Percentiles rank a stretch among this genome's conserved stretches.
phyloP scores from a whole-genome alignment of 1,140 invertebrate genomes.

The Drosophila varians region DNA sequence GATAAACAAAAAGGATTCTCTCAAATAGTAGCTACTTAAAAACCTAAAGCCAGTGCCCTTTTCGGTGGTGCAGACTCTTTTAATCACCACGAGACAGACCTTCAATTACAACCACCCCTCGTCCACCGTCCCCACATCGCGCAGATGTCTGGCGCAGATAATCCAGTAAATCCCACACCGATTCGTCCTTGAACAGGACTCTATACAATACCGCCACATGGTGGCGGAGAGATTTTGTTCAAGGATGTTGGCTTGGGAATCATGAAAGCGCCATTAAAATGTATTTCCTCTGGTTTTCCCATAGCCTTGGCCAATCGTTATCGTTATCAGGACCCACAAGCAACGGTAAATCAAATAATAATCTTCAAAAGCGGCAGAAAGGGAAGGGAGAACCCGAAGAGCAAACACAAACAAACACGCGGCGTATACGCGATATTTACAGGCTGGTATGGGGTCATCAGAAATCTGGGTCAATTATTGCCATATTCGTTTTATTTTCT shows the following conservation, averaged over 20 bases:
- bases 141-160: constrained; percentile 28
- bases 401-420: constrained; percentile 15
- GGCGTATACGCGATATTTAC: constrained; percentile 45
- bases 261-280: constrained; percentile 36
- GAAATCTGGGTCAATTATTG: constrained; percentile 82
- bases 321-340: constrained; percentile 8
- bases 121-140: background rate
- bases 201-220: background rate
- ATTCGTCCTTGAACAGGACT: constrained; percentile 26
- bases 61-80: background rate
- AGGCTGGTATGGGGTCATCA: constrained; percentile 10
- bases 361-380: constrained; percentile 32
- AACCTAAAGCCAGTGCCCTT: background rate
- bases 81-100: background rate
- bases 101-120: background rate
- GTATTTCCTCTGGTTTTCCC: constrained; percentile 35
- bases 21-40: background rate
- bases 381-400: background rate
- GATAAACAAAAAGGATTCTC: too few relatives aligned
- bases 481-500: constrained; percentile 38
- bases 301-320: constrained; percentile 17
- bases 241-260: constrained; percentile 30
- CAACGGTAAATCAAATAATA: constrained; percentile 44
- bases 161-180: constrained; percentile 20
- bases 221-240: constrained; percentile 4